Evolutionary conservation across 2,797 vertebrate species (phyloP).

Genomic region (Eupleurogrammus muticus): DNA sequence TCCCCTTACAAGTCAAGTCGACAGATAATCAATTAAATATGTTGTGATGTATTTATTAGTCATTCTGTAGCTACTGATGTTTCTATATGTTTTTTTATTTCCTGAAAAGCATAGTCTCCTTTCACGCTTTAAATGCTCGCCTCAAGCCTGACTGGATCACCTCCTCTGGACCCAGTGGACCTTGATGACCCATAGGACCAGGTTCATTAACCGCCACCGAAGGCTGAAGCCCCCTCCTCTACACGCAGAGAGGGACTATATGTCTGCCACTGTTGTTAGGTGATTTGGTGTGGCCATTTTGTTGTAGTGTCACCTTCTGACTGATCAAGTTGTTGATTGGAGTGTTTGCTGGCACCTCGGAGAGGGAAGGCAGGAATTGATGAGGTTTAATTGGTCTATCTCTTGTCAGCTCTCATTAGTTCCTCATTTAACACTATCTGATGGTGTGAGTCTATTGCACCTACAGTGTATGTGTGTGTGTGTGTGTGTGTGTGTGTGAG

Average conservation of each 20-base stretch:
- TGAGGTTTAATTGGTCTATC: conserved; percentile 83
- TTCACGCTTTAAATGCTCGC: neutral
- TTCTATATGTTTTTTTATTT: neutral
- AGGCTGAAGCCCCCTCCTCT: conserved; percentile 22
- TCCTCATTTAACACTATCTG: conserved; percentile 83
- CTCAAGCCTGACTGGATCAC: neutral
- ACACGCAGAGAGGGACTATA: conserved; percentile 3
- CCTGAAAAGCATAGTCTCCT: neutral
- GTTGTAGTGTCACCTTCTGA: conserved; percentile 74
- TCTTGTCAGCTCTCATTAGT: conserved; percentile 82
- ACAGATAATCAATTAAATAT: neutral
- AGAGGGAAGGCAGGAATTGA: conserved; percentile 74
- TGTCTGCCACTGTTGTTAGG: conserved; percentile 49
- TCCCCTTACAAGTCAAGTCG: neutral
- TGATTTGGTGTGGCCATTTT: conserved; percentile 68
- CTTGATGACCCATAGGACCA: conserved; percentile 36
- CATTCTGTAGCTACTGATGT: neutral
- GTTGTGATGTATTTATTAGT: neutral
- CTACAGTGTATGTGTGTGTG: conserved; percentile 47
- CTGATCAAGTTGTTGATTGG: conserved; percentile 81
- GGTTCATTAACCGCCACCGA: conserved; percentile 41
- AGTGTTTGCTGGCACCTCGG: conserved; percentile 71
- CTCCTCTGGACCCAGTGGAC: conserved; percentile 3
- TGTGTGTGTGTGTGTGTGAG: conserved; percentile 20
- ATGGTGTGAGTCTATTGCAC: conserved; percentile 76